Conservation (phyloP, 2,888 invertebrate species). For the Zelleria hepariella region DNA sequence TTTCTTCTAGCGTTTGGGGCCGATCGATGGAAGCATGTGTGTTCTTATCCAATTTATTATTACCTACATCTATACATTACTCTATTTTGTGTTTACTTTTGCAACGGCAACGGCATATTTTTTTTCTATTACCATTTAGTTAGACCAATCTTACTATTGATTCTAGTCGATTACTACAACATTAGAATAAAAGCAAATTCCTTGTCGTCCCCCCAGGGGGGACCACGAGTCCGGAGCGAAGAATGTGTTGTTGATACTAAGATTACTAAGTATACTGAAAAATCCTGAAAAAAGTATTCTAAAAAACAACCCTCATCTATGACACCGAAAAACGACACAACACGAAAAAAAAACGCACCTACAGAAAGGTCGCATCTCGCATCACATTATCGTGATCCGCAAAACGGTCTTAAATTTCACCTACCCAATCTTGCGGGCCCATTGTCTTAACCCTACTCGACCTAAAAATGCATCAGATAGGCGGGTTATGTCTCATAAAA, state of each 20-base stretch:
- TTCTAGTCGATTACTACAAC: no score
- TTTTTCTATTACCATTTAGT: no score
- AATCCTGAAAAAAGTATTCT: no score
- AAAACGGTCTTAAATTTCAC: slow-evolving; percentile 14
- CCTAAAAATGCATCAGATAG: slow-evolving; percentile 64
- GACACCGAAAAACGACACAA: background rate
- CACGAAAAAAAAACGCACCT: background rate
- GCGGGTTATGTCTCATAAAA: slow-evolving; percentile 65
- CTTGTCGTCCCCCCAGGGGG: no score
- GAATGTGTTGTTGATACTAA: no score
- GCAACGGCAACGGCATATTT: no score
- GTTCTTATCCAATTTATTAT: background rate
- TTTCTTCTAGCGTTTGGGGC: background rate
- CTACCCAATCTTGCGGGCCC: slow-evolving; percentile 23
- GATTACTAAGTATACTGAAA: no score
- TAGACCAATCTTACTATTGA: no score
- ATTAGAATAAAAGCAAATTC: no score
- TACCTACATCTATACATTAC: background rate
- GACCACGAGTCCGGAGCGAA: no score
- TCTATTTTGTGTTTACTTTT: background rate
- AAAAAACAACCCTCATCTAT: no score
- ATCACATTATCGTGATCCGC: slow-evolving; percentile 30
- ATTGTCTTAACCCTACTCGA: slow-evolving; percentile 64
- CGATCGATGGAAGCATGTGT: slow-evolving; percentile 10
- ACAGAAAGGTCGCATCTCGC: slow-evolving; percentile 1